A percentile compares a stretch with the other conserved stretches of the same genome.
phyloP scores from a whole-genome alignment of 2,113 vertebrate genomes.

The Gnathonemus echidnorhynchus region DNA sequence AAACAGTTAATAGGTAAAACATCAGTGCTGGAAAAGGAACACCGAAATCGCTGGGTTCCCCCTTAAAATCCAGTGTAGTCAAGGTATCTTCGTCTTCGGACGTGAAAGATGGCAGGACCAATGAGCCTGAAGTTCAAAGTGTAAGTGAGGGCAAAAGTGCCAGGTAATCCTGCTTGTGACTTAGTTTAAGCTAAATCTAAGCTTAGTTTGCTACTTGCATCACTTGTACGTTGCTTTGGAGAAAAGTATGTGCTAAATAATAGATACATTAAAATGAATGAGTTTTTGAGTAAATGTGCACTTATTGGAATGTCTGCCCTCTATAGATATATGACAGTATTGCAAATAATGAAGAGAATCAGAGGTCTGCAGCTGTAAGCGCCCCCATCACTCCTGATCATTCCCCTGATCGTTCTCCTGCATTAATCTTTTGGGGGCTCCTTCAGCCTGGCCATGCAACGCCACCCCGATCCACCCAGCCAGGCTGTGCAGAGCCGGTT shows the following conservation, averaged over 20 bases:
- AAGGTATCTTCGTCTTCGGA: neutral
- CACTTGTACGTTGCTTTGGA: neutral
- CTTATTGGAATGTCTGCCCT: neutral
- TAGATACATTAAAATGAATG: neutral
- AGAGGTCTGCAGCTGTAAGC: neutral
- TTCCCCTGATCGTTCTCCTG: neutral
- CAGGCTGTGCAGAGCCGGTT: neutral
- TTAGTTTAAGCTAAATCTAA: neutral
- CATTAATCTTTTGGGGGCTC: neutral
- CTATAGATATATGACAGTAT: neutral
- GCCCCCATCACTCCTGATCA: neutral
- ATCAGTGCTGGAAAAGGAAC: neutral
- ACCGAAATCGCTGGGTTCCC: neutral
- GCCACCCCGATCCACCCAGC: neutral
- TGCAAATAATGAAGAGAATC: neutral
- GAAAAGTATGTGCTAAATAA: neutral
- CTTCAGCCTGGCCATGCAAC: neutral
- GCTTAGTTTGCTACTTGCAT: neutral
- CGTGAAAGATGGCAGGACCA: neutral
- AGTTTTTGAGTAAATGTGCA: neutral
- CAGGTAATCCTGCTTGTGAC: neutral
- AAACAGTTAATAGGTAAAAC: neutral
- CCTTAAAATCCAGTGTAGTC: neutral
- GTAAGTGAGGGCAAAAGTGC: neutral
- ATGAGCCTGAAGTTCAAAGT: neutral